Base-by-base conservation (phyloP, 2,888 invertebrate species). In the Cerceris rybyensis region DNA sequence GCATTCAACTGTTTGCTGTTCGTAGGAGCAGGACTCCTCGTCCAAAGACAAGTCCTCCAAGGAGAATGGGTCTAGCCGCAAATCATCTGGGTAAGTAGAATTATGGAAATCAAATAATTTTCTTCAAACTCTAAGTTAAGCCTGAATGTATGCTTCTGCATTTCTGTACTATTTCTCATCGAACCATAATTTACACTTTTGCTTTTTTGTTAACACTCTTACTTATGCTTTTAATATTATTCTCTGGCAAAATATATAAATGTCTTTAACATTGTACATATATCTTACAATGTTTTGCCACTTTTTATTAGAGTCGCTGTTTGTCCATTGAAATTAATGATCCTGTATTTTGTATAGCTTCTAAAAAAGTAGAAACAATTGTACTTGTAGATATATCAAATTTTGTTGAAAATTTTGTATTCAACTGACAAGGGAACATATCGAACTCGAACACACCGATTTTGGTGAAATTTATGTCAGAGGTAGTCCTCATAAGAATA, bases 31-130 rank as follows among this genome's bases (percentile, higher is more conserved):
- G 89, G 91, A 92, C 86, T 88, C 87, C 82, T 89, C 89, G 74
- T 87, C 90, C 89, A 91, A 91, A 90, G 92, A 92, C 87, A 92
- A 91, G 87, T 87, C 90, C 59, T 93, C 94, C 87, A 94, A 94
- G 90, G 96, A 94, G 90, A 94, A 96, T 91, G 94, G 94, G 86
- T 95, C 94, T 83, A 91, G 93, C 79, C 93, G 93, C 81, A 93
- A 93, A 83, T 91, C 93, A 42, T 93, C 94, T 77, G 93, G 94
- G 94, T 94, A 92, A 94, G 94, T 93, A 78, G 42, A 57, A 55
- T 59, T 63, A 11, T 17, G 28, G 0, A 43, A 54, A 42, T 55
- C 28, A n/a, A 17, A 13, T 39, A 1, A 39, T 41, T 60, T 16
- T 16, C 14, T 60, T 43, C 17, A 8, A 1, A 52, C 39, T 39